A percentile compares a stretch with the other conserved stretches of the same genome.
phyloP scores from a whole-genome alignment of 2,113 vertebrate genomes.

The Bombycilla garrulus region DNA sequence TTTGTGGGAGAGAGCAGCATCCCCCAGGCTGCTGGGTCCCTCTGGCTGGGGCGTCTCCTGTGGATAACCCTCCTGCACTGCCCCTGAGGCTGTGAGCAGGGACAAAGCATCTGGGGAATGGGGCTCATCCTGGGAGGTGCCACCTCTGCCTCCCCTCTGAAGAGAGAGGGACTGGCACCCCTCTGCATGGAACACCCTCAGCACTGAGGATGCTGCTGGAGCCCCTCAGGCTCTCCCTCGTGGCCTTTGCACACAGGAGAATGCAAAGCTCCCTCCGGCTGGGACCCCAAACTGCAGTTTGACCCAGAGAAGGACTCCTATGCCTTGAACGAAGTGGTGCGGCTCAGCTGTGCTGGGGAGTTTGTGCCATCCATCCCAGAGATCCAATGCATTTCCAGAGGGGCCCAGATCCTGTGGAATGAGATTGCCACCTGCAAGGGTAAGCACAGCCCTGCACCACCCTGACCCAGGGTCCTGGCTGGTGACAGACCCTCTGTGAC shows the following conservation, averaged over 20 bases:
- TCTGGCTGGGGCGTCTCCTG: neutral
- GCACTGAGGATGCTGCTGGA: fast-evolving
- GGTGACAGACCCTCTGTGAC: neutral
- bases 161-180: neutral
- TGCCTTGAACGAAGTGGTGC: neutral
- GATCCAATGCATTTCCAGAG: neutral
- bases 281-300: neutral
- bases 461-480: neutral
- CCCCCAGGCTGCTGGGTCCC: neutral
- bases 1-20: neutral
- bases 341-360: neutral
- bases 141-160: neutral
- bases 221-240: neutral
- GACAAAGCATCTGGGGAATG: neutral
- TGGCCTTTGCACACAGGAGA: neutral
- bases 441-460: neutral
- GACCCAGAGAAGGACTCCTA: fast-evolving
- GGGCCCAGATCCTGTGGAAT: neutral
- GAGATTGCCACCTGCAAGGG: neutral
- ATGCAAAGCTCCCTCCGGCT: neutral
- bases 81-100: no score
- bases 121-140: neutral
- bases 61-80: neutral
- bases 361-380: neutral
- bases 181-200: neutral